Percentiles rank a stretch among this genome's conserved stretches.
Conservation (phyloP, 2,888 invertebrate genomes). For the Campoplex capitator region DNA sequence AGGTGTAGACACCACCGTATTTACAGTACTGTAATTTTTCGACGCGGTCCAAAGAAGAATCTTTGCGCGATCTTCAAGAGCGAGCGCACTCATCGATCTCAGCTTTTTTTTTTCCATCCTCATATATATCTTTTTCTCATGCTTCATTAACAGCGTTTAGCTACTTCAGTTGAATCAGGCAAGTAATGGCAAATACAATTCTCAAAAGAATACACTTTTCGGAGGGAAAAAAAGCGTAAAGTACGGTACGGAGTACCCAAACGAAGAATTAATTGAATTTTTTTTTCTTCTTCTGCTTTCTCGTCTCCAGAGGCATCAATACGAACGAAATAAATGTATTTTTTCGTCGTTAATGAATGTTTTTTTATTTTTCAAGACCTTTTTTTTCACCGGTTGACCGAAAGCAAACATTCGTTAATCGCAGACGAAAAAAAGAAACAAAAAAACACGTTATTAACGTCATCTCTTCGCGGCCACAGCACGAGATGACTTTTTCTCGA, state of each 20-base stretch:
- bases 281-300: background rate
- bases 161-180: background rate
- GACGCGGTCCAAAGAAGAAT: constrained; percentile 7
- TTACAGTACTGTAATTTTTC: constrained; percentile 39
- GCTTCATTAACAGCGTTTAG: constrained; percentile 23
- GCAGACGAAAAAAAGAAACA: background rate
- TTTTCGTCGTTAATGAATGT: background rate
- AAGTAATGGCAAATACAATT: constrained; percentile 20
- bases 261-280: constrained; percentile 22
- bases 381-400: background rate
- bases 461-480: background rate
- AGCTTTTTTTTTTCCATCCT: background rate
- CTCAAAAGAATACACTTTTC: background rate
- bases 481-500: constrained; percentile 15
- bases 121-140: background rate
- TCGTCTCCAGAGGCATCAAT: background rate
- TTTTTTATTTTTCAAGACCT: background rate
- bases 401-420: constrained; percentile 16
- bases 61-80: constrained; percentile 15
- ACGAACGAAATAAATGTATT: background rate
- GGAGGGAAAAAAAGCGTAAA: background rate
- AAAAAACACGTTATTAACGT: constrained; percentile 17
- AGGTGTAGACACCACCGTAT: constrained; percentile 18
- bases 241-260: constrained; percentile 1
- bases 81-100: constrained; percentile 23